Conservation (phyloP, 1,140 invertebrate species). For the Dreissena polymorpha region DNA sequence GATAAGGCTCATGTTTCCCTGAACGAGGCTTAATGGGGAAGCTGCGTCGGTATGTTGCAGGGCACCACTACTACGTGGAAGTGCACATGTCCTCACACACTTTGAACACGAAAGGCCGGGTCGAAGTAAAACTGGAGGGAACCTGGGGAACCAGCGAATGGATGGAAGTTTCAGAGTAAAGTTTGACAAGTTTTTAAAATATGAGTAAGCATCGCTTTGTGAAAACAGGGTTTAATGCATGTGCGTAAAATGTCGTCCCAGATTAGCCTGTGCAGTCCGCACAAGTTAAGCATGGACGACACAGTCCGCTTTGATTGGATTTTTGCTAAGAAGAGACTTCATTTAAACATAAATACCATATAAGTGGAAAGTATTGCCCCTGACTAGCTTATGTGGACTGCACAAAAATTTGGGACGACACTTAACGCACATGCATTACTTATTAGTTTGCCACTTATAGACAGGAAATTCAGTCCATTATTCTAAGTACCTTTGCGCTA, state of each 20-base stretch:
- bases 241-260: too few species aligned
- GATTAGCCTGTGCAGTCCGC: not conserved
- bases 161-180: constrained; percentile 45
- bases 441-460: not conserved
- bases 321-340: not conserved
- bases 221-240: too few species aligned
- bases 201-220: not conserved
- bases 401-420: too few species aligned
- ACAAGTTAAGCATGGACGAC: too few species aligned
- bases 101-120: constrained; percentile 40
- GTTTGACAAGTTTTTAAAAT: not conserved
- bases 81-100: constrained; percentile 11
- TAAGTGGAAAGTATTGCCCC: too few species aligned
- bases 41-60: constrained; percentile 17
- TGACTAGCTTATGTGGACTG: too few species aligned
- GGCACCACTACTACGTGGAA: constrained; percentile 57
- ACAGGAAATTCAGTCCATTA: too few species aligned
- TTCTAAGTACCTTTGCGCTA: not conserved
- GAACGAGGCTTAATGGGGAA: not conserved
- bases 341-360: too few species aligned
- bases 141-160: constrained; percentile 51
- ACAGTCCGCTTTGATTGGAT: not conserved
- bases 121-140: constrained; percentile 50
- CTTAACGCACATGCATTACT: not conserved
- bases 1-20: not conserved